phyloP scores from a whole-genome alignment of 1,140 invertebrate genomes.

The Heliconius melpomene region DNA sequence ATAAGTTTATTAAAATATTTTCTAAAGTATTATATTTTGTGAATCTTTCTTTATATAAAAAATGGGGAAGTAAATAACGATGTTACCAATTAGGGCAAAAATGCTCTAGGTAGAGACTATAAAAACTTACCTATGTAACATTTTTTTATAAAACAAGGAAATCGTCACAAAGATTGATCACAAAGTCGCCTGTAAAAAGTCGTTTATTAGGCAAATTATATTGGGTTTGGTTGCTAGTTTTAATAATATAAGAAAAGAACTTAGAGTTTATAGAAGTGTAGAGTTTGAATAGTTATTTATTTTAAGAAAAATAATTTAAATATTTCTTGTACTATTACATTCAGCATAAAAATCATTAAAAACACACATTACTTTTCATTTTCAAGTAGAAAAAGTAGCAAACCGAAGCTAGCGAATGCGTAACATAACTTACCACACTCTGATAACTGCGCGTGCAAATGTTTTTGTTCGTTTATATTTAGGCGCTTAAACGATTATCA shows the following conservation, averaged over 20 bases:
- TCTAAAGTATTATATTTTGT: not conserved
- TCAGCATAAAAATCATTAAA: not conserved
- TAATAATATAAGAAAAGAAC: not conserved
- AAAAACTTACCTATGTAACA: not conserved
- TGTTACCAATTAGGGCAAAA: not conserved
- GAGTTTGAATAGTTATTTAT: too few species aligned
- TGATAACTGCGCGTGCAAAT: slow-evolving; percentile 32
- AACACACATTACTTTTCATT: not conserved
- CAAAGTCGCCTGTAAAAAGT: not conserved
- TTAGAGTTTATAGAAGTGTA: not conserved
- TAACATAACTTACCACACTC: slow-evolving; percentile 34
- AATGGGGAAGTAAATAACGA: not conserved
- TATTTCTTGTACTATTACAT: too few species aligned
- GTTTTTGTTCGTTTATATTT: slow-evolving; percentile 34
- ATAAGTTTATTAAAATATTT: not conserved
- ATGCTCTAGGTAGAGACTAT: not conserved
- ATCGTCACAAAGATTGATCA: not conserved
- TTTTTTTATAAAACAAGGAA: not conserved
- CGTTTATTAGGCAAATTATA: not conserved
- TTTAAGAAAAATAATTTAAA: too few species aligned
- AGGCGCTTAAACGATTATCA: slow-evolving; percentile 28
- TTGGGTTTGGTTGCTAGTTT: not conserved
- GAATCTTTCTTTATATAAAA: not conserved
- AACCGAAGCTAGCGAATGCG: not conserved
- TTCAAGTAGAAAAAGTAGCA: not conserved